Base-by-base conservation (phyloP, 2,113 vertebrate genomes). In the Alectura lathami region DNA sequence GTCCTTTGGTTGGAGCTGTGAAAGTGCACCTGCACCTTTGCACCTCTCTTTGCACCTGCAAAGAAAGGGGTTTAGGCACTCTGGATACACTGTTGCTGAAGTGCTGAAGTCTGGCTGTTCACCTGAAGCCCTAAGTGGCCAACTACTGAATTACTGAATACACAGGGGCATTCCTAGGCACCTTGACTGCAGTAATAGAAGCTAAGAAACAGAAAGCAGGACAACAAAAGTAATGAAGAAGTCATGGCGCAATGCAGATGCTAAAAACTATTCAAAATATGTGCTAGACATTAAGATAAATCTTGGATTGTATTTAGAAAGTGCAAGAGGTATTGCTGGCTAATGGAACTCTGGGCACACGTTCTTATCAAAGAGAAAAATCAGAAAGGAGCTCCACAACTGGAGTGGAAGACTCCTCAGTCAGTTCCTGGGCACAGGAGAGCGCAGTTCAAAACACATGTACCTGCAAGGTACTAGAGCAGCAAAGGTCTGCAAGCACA, bases 181-280 rank as follows among this genome's bases (percentile, higher is more conserved):
- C 57, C 24, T 67, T 17, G 17, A 5, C 26, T 79, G 56, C 48
- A 18, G 54, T 14, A 53, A 9, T 8, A 20, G 1, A 16, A 26
- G 20, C 34, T 7, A 23, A 36, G 29, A 63, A 30, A 22, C 17
- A 8, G 59, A 57, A 29, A 83, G 57, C 43, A 40, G n/a, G 36
- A 59, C 36, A 75, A 29, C 8, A 69, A 59, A 47, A 6, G 59
- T 13, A 26, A 10, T 18, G 29, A 8, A 36, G 36, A 51, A 59
- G 11, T 38, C 22, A 42, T 3, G 27, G 66, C 16, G 8, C 15
- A 42, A 69, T 0, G 0, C 7, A 43, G 48, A 57, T 12, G 9
- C 42, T 42, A 11, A 22, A 32, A 36, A 10, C 15, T 24, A 4
- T 34, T 34, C 23, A 9, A 45, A 17, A n/a, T 11, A 50, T 2